Percentiles rank a stretch among this genome's conserved stretches.
These are phyloP conservation scores for Aspidapion aeneum DNA, from an alignment of 2,888 invertebrate genomes.

Conservation along the genomic window DNA sequence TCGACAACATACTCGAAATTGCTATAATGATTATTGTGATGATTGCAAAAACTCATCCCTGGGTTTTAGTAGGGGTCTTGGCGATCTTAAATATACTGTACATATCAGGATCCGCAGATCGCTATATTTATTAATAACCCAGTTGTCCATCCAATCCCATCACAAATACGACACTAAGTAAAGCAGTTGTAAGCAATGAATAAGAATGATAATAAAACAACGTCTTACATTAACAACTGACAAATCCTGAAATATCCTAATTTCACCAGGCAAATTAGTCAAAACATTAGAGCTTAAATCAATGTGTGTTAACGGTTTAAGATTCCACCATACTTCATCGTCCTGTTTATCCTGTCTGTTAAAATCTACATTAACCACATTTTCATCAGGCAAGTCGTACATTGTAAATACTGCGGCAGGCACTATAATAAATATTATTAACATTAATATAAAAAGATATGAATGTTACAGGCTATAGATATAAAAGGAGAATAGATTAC, in stretches of 20 bases:
- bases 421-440: conserved; percentile 50
- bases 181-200: too few species aligned
- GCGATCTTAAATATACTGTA: too few species aligned
- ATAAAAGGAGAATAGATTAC: too few species aligned
- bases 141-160: too few species aligned
- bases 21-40: too few species aligned
- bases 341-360: conserved; percentile 52
- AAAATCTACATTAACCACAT: conserved; percentile 58
- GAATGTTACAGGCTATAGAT: neutral
- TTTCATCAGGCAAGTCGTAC: conserved; percentile 62
- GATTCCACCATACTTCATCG: conserved; percentile 74
- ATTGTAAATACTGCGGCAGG: conserved; percentile 72
- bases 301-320: conserved; percentile 70
- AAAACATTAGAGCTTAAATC: conserved; percentile 76
- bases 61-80: too few species aligned
- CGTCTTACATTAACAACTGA: conserved; percentile 66
- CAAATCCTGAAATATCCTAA: conserved; percentile 64
- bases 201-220: too few species aligned
- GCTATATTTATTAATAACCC: too few species aligned
- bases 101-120: too few species aligned
- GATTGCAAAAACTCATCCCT: too few species aligned
- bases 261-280: conserved; percentile 58
- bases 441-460: conserved; percentile 3
- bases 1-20: too few species aligned
- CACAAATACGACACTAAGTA: too few species aligned